phyloP scores from a whole-genome alignment of 2,888 invertebrate species.

The Chrysolina americana region DNA sequence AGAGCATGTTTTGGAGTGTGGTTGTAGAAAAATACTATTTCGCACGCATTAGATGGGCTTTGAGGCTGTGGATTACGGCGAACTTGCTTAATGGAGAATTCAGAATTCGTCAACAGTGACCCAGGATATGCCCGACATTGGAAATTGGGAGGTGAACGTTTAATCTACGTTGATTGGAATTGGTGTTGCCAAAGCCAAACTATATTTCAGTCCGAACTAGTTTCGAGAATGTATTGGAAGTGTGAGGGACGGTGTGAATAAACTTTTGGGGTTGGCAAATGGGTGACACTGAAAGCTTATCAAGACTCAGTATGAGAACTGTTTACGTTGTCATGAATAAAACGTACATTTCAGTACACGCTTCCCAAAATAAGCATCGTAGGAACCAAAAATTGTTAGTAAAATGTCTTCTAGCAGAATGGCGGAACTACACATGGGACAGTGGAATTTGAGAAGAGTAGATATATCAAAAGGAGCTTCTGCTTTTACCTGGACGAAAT shows the following conservation, averaged over 20 bases:
- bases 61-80: neutral
- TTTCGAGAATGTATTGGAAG: slow-evolving; percentile 2
- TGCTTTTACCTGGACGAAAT: no score
- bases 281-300: no score
- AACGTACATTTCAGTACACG: neutral
- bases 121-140: slow-evolving; percentile 5
- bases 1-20: no score
- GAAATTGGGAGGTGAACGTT: slow-evolving; percentile 8
- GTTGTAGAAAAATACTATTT: slow-evolving; percentile 4
- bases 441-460: no score
- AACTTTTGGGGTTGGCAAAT: neutral
- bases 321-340: no score
- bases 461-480: no score
- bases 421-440: no score
- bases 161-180: slow-evolving; percentile 19
- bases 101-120: neutral
- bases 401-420: no score
- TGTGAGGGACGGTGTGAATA: neutral
- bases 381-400: neutral
- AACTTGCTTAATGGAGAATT: slow-evolving; percentile 8
- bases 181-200: slow-evolving; percentile 8
- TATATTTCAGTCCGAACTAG: slow-evolving; percentile 14
- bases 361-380: neutral
- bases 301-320: no score
- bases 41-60: neutral